A percentile compares a stretch with the other conserved stretches of the same genome.
phyloP scores from a whole-genome alignment of 2,888 invertebrate species.

The Strigamia maritima region DNA sequence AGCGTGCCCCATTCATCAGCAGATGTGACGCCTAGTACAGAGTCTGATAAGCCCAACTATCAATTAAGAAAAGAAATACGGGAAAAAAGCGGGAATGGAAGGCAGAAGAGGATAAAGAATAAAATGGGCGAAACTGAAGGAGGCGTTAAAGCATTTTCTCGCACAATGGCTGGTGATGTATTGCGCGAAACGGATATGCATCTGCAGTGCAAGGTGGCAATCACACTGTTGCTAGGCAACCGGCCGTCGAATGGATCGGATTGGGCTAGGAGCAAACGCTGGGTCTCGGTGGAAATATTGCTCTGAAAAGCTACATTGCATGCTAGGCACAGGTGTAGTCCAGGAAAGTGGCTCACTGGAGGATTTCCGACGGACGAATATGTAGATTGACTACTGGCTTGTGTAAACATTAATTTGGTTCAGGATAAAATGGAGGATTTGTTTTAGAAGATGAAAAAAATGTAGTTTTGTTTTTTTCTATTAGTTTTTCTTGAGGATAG shows the following conservation, averaged over 20 bases:
- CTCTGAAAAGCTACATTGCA: background rate
- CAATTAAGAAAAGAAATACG: slow-evolving; percentile 7
- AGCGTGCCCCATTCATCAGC: slow-evolving; percentile 6
- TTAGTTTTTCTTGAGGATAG: too few relatives aligned
- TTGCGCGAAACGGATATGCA: slow-evolving; percentile 12
- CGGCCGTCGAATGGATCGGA: slow-evolving; percentile 12
- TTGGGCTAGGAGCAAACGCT: background rate
- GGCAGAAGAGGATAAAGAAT: background rate
- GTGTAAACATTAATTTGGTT: slow-evolving; percentile 1
- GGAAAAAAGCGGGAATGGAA: background rate
- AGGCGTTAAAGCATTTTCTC: slow-evolving; percentile 17
- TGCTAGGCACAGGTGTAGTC: slow-evolving; percentile 7
- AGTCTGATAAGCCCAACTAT: slow-evolving; percentile 14
- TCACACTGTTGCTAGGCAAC: slow-evolving; percentile 23
- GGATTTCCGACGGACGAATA: background rate
- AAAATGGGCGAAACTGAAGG: slow-evolving; percentile 12
- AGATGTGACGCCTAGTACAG: slow-evolving; percentile 13
- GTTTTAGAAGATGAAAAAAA: background rate
- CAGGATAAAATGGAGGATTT: background rate
- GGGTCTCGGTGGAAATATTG: slow-evolving; percentile 11
- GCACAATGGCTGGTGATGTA: slow-evolving; percentile 26
- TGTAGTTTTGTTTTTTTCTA: background rate
- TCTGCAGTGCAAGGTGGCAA: slow-evolving; percentile 26
- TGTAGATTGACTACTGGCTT: slow-evolving; percentile 16
- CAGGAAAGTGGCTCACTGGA: slow-evolving; percentile 5